Percentiles rank a stretch among this genome's conserved stretches.
Conservation (phyloP, 2,888 invertebrate species). For the Leistus spinibarbis region DNA sequence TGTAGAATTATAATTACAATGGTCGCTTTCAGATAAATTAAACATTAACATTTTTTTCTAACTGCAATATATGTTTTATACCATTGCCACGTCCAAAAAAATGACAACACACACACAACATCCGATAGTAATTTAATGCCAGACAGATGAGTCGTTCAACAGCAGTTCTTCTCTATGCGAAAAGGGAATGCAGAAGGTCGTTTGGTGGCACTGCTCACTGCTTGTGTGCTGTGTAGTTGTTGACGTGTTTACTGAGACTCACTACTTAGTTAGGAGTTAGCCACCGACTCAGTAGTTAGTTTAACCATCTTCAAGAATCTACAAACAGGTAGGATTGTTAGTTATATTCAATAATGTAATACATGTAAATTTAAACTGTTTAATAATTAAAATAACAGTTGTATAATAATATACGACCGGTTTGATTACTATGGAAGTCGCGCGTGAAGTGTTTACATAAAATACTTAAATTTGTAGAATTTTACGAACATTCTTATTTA, state of each 20-base stretch:
- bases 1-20: too few species aligned
- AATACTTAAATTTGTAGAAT: too few species aligned
- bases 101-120: background rate
- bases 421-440: background rate
- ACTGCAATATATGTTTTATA: background rate
- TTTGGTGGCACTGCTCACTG: conserved; percentile 20
- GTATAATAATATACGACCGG: too few species aligned
- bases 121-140: conserved; percentile 1
- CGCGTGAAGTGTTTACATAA: background rate
- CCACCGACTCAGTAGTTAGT: conserved; percentile 10
- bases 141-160: conserved; percentile 23
- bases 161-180: conserved; percentile 14
- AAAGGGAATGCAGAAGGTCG: conserved; percentile 37
- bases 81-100: background rate
- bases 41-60: background rate
- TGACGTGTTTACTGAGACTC: conserved; percentile 1
- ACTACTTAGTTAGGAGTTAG: conserved; percentile 18
- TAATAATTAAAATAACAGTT: too few species aligned
- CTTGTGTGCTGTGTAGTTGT: conserved; percentile 2
- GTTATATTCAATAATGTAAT: background rate
- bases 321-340: background rate
- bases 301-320: conserved; percentile 12
- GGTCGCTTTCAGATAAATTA: too few species aligned
- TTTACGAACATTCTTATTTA: too few species aligned
- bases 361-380: too few species aligned